Evolutionary conservation across 2,113 vertebrate genomes (phyloP), one percentile per base, ranked within the genome.

Genomic region (Catharus minimus): DNA sequence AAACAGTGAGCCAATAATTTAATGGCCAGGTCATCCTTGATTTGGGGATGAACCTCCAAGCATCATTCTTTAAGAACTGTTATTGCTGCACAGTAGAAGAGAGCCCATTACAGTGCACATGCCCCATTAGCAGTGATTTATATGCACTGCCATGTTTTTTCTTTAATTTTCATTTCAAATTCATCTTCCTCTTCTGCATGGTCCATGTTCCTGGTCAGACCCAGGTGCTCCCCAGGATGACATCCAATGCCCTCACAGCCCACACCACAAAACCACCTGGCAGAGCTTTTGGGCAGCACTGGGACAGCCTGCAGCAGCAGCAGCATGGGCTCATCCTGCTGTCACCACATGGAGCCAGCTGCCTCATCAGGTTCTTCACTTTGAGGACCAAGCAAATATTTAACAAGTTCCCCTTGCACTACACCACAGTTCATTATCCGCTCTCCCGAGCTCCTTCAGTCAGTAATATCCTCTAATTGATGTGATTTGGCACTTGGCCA

Each of bases 381-480:
- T 86, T 44, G 81, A 94, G 89, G 86, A 56, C 91, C 82, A 66
- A 89, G 85, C 87, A 92, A 92, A 94, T 94, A 93, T 91, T 95
- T 93, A 93, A 94, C 84, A 81, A 91, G 91, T 84, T 93, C 85
- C 85, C 64, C 60, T 76, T 89, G 82, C 75, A 50, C 78, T 44
- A 43, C 44, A 82, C 84, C 91, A 65, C 62, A 94, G 93, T 94
- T 95, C 91, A 95, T 95, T 94, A 94, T 69, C 84, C 1, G 17
- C 62, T 87, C 94, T 95, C 95, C 84, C 3, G 74, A 87, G 94
- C 93, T 91, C 64, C 93, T 89, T 33, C 89, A 91, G 87, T 87
- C 84, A 76, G 91, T 93, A 92, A 91, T 85, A 80, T 80, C 84
- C 75, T 77, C 89, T 94, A 95, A 94, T 89, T 94, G 91, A 93